These are phyloP conservation scores for Saccostrea glomerata DNA, from an alignment of 1,140 invertebrate genomes.

Conservation along the genomic window DNA sequence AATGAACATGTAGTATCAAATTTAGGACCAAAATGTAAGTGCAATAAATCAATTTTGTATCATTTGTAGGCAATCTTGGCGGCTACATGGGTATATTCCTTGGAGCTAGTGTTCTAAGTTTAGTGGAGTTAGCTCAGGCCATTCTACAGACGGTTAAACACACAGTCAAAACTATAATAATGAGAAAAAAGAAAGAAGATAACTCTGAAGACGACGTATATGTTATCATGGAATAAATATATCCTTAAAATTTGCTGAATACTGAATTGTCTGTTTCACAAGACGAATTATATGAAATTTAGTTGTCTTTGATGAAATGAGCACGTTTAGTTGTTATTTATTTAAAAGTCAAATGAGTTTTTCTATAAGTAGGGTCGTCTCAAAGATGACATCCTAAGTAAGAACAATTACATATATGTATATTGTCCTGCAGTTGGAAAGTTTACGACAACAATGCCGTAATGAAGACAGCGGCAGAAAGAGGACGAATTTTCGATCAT, in stretches of 20 bases:
- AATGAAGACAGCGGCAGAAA: too few relatives aligned
- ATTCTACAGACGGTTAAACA: background rate
- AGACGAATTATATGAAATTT: too few relatives aligned
- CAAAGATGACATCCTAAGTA: too few relatives aligned
- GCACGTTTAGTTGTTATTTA: too few relatives aligned
- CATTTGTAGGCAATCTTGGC: constrained; percentile 67
- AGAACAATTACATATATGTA: too few relatives aligned
- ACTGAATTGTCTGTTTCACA: too few relatives aligned
- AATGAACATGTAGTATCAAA: background rate
- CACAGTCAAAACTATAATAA: background rate
- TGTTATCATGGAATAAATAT: background rate
- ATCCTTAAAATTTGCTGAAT: background rate
- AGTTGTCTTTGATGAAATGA: too few relatives aligned
- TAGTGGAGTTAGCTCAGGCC: constrained; percentile 66
- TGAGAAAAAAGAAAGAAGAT: background rate
- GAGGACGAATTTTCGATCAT: too few relatives aligned
- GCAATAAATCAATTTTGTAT: background rate
- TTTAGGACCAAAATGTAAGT: background rate
- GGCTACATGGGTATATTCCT: constrained; percentile 75
- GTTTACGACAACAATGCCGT: too few relatives aligned
- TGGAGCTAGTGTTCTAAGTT: constrained; percentile 74
- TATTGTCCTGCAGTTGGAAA: too few relatives aligned
- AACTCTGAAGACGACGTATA: background rate
- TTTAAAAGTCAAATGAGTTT: too few relatives aligned
- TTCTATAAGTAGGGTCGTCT: too few relatives aligned